Evolutionary conservation across 2,797 vertebrate genomes (phyloP).

Genomic region (Myotis planiceps): DNA sequence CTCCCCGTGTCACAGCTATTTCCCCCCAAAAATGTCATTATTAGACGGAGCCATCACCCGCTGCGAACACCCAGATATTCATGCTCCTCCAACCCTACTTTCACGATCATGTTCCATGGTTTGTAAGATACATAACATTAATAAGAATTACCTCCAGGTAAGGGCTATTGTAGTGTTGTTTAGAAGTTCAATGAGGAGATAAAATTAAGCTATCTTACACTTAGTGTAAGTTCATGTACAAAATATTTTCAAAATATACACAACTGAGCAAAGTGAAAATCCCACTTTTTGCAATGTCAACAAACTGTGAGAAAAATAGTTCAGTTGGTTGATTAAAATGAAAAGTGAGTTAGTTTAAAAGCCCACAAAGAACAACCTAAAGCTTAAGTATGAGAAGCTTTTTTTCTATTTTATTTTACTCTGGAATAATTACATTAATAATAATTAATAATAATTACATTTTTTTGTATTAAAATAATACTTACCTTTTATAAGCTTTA

Average conservation of each 20-base stretch:
- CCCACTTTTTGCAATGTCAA: not conserved
- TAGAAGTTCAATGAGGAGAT: not conserved
- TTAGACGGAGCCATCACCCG: too few species aligned
- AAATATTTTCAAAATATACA: not conserved
- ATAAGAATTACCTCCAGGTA: not conserved
- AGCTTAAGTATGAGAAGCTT: not conserved
- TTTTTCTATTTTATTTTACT: not conserved
- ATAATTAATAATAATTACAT: not conserved
- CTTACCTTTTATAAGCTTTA: not conserved
- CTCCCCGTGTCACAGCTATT: not conserved
- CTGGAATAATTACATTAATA: not conserved
- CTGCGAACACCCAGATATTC: accelerated
- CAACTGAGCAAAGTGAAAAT: not conserved
- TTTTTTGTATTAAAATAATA: not conserved
- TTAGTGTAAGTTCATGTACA: not conserved
- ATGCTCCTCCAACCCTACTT: accelerated
- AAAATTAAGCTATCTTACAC: not conserved
- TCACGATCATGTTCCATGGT: too few species aligned
- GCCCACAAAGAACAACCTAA: not conserved
- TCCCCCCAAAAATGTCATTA: not conserved
- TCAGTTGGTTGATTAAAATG: not conserved
- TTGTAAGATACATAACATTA: not conserved
- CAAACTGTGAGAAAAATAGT: not conserved
- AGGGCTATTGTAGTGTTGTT: not conserved
- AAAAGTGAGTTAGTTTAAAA: not conserved